Evolutionary conservation across 2,888 invertebrate species (phyloP).

Genomic region (Plemyria rubiginata): DNA sequence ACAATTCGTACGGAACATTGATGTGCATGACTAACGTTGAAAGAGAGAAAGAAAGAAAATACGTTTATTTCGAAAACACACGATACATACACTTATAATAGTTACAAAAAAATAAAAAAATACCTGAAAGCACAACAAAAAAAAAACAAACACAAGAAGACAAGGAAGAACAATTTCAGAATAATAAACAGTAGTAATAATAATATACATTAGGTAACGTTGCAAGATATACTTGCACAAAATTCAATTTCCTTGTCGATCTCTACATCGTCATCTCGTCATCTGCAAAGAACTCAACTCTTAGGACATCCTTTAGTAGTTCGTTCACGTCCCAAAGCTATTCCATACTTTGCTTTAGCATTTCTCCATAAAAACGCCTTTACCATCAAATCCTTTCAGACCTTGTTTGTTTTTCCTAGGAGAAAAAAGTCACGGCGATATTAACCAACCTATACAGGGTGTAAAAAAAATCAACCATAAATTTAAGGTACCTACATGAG

Average conservation of each 20-base stretch:
- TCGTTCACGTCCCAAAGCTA: constrained; percentile 3
- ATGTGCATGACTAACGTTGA: too few species aligned
- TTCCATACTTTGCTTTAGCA: constrained; percentile 19
- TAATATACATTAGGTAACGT: too few species aligned
- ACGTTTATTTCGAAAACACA: too few species aligned
- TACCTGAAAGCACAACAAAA: too few species aligned
- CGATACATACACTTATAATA: too few species aligned
- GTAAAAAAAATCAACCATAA: not conserved
- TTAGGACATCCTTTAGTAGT: not conserved
- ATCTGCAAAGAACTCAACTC: not conserved
- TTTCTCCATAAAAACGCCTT: constrained; percentile 21
- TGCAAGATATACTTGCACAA: too few species aligned
- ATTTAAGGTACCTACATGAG: not conserved
- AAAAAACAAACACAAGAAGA: too few species aligned
- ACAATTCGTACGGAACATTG: too few species aligned
- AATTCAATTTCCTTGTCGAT: not conserved
- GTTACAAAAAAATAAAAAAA: too few species aligned
- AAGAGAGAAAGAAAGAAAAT: too few species aligned
- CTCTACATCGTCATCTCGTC: not conserved
- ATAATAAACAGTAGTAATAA: too few species aligned
- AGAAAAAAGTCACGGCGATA: constrained; percentile 6
- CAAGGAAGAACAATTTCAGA: too few species aligned
- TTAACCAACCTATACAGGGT: not conserved
- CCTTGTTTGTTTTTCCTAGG: constrained; percentile 26
- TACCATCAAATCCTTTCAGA: constrained; percentile 31